phyloP scores from a whole-genome alignment of 2,113 vertebrate species.

The Xyliphius kryptos region DNA sequence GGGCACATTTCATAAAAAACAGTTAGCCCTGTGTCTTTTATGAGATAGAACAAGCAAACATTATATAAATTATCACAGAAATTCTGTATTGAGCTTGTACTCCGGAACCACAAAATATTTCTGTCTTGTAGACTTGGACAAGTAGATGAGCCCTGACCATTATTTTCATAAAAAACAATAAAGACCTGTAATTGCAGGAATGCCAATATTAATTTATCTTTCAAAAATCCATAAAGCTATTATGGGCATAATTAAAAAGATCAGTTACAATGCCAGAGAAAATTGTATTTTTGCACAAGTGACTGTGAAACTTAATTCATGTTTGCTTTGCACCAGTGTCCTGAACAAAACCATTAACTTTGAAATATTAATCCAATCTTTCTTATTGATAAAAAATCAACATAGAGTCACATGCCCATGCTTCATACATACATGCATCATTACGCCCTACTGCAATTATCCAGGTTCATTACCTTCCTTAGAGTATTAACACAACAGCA shows the following conservation, averaged over 20 bases:
- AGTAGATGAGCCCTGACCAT: slow-evolving; percentile 71
- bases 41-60: slow-evolving; percentile 12
- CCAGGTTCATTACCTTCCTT: slow-evolving; percentile 66
- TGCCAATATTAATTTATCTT: slow-evolving; percentile 76
- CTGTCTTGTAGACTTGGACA: slow-evolving; percentile 57
- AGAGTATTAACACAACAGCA: slow-evolving; percentile 38
- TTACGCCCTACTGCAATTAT: slow-evolving; percentile 62
- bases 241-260: slow-evolving; percentile 75
- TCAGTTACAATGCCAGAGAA: slow-evolving; percentile 65
- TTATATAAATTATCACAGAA: slow-evolving; percentile 22
- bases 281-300: slow-evolving; percentile 72
- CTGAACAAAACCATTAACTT: slow-evolving; percentile 74
- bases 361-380: slow-evolving; percentile 75
- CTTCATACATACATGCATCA: slow-evolving; percentile 67
- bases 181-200: slow-evolving; percentile 75
- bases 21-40: background rate
- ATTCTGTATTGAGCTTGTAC: slow-evolving; percentile 40
- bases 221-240: slow-evolving; percentile 78
- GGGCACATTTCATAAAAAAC: background rate
- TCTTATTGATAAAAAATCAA: slow-evolving; percentile 68
- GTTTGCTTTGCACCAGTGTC: slow-evolving; percentile 71
- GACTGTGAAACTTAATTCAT: slow-evolving; percentile 65
- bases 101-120: slow-evolving; percentile 54
- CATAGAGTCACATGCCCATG: slow-evolving; percentile 58
- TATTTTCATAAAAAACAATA: slow-evolving; percentile 78